These are phyloP conservation scores for Sericinus montela DNA, from an alignment of 2,888 invertebrate species.

Conservation along the genomic window DNA sequence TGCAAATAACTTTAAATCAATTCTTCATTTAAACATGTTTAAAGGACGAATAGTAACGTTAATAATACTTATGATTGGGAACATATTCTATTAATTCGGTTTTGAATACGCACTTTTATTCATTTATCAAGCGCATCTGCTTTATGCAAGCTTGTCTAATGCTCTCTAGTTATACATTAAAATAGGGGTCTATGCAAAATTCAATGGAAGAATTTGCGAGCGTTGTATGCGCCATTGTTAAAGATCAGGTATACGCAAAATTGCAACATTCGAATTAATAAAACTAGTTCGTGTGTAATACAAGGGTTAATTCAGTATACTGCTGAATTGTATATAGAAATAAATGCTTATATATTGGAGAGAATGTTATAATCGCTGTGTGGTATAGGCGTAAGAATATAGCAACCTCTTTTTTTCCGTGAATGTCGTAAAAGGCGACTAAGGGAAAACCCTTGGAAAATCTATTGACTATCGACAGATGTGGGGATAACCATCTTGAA, in stretches of 20 bases:
- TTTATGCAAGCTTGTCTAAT: slow-evolving; percentile 28
- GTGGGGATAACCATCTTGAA: too few species aligned
- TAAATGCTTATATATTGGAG: too few species aligned
- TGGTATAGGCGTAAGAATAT: too few species aligned
- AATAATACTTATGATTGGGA: slow-evolving; percentile 13
- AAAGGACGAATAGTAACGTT: not conserved
- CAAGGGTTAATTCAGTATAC: slow-evolving; percentile 53
- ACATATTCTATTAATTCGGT: slow-evolving; percentile 25
- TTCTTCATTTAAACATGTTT: too few species aligned
- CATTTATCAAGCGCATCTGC: slow-evolving; percentile 34
- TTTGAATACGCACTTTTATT: slow-evolving; percentile 9
- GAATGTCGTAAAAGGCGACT: too few species aligned
- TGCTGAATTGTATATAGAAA: slow-evolving; percentile 19
- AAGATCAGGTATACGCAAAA: slow-evolving; percentile 72
- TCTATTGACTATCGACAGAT: too few species aligned
- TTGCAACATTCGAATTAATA: slow-evolving; percentile 77
- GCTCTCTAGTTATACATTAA: slow-evolving; percentile 49
- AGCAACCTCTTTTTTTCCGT: too few species aligned
- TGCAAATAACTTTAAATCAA: too few species aligned
- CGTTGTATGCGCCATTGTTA: slow-evolving; percentile 49
- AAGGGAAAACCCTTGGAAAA: too few species aligned
- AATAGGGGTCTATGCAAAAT: slow-evolving; percentile 69
- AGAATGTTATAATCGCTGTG: too few species aligned
- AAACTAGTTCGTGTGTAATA: slow-evolving; percentile 55
- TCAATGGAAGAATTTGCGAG: slow-evolving; percentile 55